A percentile compares a stretch with the other conserved stretches of the same genome.
These are phyloP conservation scores for Oxytorus armatus DNA, from an alignment of 2,888 invertebrate genomes.

Conservation along the genomic window DNA sequence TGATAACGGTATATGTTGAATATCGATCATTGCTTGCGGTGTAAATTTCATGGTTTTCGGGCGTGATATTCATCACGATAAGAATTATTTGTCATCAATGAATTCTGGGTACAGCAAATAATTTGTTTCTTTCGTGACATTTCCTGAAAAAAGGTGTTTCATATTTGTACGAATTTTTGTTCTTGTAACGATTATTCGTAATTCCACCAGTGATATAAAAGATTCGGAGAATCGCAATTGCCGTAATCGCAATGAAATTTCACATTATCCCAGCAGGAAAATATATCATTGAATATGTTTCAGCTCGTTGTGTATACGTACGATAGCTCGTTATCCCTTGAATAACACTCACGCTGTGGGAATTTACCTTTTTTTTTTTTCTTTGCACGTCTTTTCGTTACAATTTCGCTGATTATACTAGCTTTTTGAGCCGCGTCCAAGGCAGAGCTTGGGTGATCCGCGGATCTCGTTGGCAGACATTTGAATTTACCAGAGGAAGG, in stretches of 20 bases:
- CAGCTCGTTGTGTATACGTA: conserved; percentile 14
- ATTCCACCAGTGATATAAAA: too few species aligned
- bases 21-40: too few species aligned
- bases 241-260: conserved; percentile 8
- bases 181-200: too few species aligned
- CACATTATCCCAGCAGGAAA: not conserved
- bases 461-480: not conserved
- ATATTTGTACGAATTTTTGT: too few species aligned
- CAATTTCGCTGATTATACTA: conserved; percentile 4
- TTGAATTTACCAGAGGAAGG: not conserved
- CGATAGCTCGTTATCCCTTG: conserved; percentile 32
- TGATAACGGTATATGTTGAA: too few species aligned
- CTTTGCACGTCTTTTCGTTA: conserved; percentile 2
- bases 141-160: too few species aligned
- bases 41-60: too few species aligned
- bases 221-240: not conserved
- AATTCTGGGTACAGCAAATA: too few species aligned
- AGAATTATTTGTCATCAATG: too few species aligned
- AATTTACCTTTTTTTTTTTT: conserved; percentile 19
- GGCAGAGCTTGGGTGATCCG: too few species aligned
- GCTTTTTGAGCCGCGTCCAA: conserved; percentile 15
- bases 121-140: too few species aligned
- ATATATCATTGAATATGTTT: conserved; percentile 17
- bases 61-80: too few species aligned
- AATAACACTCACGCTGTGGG: conserved; percentile 36